These are phyloP conservation scores for Rhizomys pruinosus DNA, from an alignment of 2,113 vertebrate species.

Conservation along the genomic window DNA sequence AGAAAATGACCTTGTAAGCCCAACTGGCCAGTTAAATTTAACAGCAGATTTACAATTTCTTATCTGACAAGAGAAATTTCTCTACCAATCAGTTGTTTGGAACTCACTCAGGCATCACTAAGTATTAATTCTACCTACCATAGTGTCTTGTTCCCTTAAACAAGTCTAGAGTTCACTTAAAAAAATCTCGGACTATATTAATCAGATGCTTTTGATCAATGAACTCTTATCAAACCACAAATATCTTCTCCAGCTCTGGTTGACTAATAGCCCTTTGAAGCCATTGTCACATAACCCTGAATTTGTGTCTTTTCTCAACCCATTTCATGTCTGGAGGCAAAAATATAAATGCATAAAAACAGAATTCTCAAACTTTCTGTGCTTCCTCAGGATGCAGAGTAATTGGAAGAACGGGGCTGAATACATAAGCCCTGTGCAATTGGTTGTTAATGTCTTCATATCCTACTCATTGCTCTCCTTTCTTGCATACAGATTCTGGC, in stretches of 20 bases:
- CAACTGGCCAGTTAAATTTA: conserved; percentile 50
- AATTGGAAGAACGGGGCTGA: not conserved
- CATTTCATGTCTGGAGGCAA: not conserved
- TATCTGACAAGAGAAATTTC: conserved; percentile 17
- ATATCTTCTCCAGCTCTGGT: not conserved
- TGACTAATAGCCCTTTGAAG: conserved; percentile 4
- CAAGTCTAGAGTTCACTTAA: conserved; percentile 45
- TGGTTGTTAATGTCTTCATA: conserved; percentile 42
- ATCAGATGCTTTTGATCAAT: conserved; percentile 40
- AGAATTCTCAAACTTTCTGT: conserved; percentile 20
- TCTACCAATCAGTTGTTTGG: not conserved
- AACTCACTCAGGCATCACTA: conserved; percentile 22
- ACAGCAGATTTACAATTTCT: not conserved
- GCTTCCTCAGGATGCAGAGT: conserved; percentile 2
- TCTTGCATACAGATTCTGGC: no score
- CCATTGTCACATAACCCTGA: not conserved
- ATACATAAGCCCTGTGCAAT: conserved; percentile 51
- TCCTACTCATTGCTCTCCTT: no score
- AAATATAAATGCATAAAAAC: conserved; percentile 36
- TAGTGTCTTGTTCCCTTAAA: conserved; percentile 30
- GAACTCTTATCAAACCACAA: conserved; percentile 34
- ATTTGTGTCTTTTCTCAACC: conserved; percentile 6
- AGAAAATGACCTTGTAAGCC: conserved; percentile 26
- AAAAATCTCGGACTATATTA: conserved; percentile 63
- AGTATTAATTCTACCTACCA: conserved; percentile 39